Base-by-base conservation (phyloP, 1,140 invertebrate genomes). In the Eumeta japonica region DNA sequence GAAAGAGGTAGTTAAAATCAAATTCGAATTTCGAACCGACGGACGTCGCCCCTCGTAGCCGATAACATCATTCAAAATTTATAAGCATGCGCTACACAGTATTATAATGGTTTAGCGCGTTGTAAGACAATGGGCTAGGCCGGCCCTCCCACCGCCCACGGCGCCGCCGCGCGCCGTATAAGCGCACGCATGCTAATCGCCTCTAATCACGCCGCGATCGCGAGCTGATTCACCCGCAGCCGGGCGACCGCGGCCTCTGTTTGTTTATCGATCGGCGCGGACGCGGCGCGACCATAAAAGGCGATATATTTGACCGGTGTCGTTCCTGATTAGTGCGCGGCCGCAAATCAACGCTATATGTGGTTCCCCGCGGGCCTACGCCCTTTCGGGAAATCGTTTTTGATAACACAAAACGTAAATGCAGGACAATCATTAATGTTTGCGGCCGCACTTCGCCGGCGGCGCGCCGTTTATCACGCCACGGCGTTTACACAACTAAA, bases 251-350 rank as follows among this genome's bases (percentile, higher is more conserved):
- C 60, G 49, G 55, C 55, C 52, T 49, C 51, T 65, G 58, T 71
- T 67, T 66, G 62, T 72, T 72, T 65, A 65, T 57, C 60, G 63
- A 66, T 67, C 65, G 65, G 56, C 60, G 50, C 58, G 52, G 64
- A 55, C 56, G 47, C 38, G 46, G 46, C 53, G 58, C 51, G 55
- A 57, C 62, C 58, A 67, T 68, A 72, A 67, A 72, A 65, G 64
- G 62, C 53, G 57, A 65, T 65, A 56, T 65, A 67, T 71, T 71
- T 71, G 64, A 63, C 55, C 61, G 58, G 58, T 64, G 63, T 67
- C 62, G 62, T 53, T 63, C 61, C 54, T 55, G 65, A 72, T 72
- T 72, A 72, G 67, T 62, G 57, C 45, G 52, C 46, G 56, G 52
- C 61, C 55, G 57, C 52, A 56, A 66, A 66, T 62, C 55, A 46